phyloP scores from a whole-genome alignment of 2,888 invertebrate species.

The Dicyrtomina minuta region DNA sequence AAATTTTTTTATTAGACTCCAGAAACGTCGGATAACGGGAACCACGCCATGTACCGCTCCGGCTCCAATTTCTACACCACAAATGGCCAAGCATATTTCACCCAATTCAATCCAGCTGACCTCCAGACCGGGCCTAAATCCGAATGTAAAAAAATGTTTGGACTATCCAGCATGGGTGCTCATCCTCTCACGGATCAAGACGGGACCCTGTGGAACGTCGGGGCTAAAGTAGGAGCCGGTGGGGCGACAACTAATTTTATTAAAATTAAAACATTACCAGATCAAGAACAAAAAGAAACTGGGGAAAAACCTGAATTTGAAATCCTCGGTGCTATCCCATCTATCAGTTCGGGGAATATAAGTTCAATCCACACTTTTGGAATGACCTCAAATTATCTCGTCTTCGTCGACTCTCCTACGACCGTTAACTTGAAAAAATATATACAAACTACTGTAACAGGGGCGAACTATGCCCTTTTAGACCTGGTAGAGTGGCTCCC shows the following conservation, averaged over 20 bases:
- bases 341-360: background rate
- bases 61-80: slow-evolving; percentile 16
- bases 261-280: background rate
- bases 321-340: slow-evolving; percentile 2
- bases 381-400: slow-evolving; percentile 60
- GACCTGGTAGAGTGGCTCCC: slow-evolving; percentile 32
- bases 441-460: slow-evolving; percentile 1
- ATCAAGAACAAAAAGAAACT: background rate
- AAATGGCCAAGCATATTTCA: slow-evolving; percentile 22
- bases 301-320: too few species aligned
- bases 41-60: slow-evolving; percentile 7
- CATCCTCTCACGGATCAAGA: slow-evolving; percentile 31
- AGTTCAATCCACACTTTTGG: slow-evolving; percentile 59
- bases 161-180: slow-evolving; percentile 3
- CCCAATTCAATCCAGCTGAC: slow-evolving; percentile 51
- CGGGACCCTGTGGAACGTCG: slow-evolving; percentile 13
- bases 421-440: slow-evolving; percentile 56
- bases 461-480: background rate
- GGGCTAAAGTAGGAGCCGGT: slow-evolving; percentile 3
- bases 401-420: slow-evolving; percentile 61
- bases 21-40: slow-evolving; percentile 33
- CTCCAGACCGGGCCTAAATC: slow-evolving; percentile 7
- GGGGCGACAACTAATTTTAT: background rate
- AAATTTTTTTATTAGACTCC: slow-evolving; percentile 21
- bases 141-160: slow-evolving; percentile 32